Conservation (phyloP, 2,888 invertebrate species). For the Fragum fragum region DNA sequence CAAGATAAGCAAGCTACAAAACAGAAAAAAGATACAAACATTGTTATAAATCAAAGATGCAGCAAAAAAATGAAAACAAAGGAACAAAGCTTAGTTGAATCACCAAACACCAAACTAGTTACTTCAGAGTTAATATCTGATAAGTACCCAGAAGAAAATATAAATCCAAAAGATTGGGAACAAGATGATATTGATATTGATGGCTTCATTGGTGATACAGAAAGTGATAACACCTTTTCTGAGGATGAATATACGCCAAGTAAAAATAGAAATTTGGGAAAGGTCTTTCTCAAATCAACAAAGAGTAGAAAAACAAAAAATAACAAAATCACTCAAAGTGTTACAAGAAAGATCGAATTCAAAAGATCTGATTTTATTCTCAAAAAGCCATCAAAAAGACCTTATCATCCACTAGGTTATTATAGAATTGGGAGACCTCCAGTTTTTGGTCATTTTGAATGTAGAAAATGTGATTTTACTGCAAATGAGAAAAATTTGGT, state of each 20-base stretch:
- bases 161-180: no score
- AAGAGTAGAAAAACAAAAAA: slow-evolving; percentile 6
- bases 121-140: no score
- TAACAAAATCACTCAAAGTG: not conserved
- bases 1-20: not conserved
- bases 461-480: slow-evolving; percentile 59
- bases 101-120: no score
- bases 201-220: not conserved
- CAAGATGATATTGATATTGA: no score
- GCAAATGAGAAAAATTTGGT: slow-evolving; percentile 54
- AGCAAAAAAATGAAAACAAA: no score
- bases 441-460: slow-evolving; percentile 58
- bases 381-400: not conserved
- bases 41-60: no score
- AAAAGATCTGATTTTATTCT: not conserved
- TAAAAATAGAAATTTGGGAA: slow-evolving; percentile 21
- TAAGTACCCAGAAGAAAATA: no score
- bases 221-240: slow-evolving; percentile 34
- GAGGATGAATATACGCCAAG: slow-evolving; percentile 48
- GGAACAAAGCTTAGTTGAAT: no score
- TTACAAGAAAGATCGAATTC: not conserved
- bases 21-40: not conserved
- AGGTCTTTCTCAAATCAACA: slow-evolving; percentile 17
- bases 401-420: not conserved
- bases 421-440: slow-evolving; percentile 53